Evolutionary conservation across 2,888 invertebrate genomes (phyloP).

Genomic region (Cephus spinipes): DNA sequence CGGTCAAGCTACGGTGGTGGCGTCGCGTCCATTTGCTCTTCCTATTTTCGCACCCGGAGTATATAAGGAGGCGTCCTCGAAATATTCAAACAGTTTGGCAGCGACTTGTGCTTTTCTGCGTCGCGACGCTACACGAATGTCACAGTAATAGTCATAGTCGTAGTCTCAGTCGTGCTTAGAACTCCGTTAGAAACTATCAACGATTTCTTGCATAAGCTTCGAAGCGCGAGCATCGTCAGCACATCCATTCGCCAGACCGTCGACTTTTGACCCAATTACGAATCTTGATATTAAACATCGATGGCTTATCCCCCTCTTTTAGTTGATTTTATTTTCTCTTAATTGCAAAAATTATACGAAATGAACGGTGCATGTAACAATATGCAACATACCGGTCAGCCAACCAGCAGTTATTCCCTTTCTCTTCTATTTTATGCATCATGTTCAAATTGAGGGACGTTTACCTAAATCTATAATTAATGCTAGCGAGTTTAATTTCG

Average conservation of each 20-base stretch:
- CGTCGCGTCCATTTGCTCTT: conserved; percentile 47
- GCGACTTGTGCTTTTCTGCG: conserved; percentile 51
- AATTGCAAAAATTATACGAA: not conserved
- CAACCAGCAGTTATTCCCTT: not conserved
- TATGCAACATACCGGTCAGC: not conserved
- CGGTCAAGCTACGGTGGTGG: not conserved
- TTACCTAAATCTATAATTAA: not conserved
- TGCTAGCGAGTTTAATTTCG: not conserved
- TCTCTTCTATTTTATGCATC: not conserved
- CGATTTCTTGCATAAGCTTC: conserved; percentile 2
- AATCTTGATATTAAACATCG: not conserved
- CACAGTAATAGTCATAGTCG: not conserved
- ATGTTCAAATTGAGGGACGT: not conserved
- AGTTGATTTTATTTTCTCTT: not conserved
- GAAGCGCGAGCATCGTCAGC: not conserved
- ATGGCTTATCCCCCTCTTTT: not conserved
- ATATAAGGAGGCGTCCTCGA: conserved; percentile 57
- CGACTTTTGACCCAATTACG: not conserved
- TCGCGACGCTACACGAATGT: conserved; percentile 28
- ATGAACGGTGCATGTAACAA: not conserved
- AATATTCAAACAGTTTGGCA: conserved; percentile 50
- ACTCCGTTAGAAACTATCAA: not conserved
- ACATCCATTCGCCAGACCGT: not conserved
- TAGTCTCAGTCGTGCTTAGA: not conserved
- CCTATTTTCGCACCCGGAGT: conserved; percentile 49